Conservation (phyloP, 1,140 invertebrate species). For the Trichogramma pretiosum region DNA sequence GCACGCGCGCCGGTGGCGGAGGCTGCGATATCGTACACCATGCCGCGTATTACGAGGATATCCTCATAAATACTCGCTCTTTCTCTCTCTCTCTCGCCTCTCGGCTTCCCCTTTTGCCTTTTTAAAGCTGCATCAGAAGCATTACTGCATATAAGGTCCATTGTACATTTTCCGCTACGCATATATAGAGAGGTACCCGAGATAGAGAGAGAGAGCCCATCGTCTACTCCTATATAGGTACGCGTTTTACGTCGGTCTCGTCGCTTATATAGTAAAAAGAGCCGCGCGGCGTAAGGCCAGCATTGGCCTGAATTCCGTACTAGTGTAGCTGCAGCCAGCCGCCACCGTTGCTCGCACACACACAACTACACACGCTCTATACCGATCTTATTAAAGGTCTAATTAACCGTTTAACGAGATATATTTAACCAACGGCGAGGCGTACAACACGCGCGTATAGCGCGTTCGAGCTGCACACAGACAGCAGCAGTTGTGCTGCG, state of each 20-base stretch:
- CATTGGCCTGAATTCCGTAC: constrained; percentile 28
- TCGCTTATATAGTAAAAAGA: too few species aligned
- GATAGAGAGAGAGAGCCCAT: too few species aligned
- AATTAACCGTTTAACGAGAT: constrained; percentile 41
- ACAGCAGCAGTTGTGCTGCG: not conserved
- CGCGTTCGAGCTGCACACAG: too few species aligned
- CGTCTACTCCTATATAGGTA: too few species aligned
- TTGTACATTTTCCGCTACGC: constrained; percentile 13
- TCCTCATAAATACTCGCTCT: constrained; percentile 6
- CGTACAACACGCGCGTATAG: not conserved
- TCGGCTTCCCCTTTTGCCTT: too few species aligned
- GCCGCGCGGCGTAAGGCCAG: constrained; percentile 13
- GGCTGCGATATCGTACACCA: not conserved
- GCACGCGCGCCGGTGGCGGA: too few species aligned
- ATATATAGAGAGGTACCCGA: too few species aligned
- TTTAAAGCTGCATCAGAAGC: too few species aligned
- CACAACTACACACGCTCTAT: constrained; percentile 5
- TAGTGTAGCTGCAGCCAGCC: constrained; percentile 4
- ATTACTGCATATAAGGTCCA: too few species aligned
- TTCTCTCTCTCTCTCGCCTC: too few species aligned
- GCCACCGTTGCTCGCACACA: constrained; percentile 20
- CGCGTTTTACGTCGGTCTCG: too few species aligned
- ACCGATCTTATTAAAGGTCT: constrained; percentile 35
- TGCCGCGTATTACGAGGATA: not conserved
- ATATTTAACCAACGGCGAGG: constrained; percentile 30